phyloP scores from a whole-genome alignment of 2,797 vertebrate genomes.

The Chromis chromis region DNA sequence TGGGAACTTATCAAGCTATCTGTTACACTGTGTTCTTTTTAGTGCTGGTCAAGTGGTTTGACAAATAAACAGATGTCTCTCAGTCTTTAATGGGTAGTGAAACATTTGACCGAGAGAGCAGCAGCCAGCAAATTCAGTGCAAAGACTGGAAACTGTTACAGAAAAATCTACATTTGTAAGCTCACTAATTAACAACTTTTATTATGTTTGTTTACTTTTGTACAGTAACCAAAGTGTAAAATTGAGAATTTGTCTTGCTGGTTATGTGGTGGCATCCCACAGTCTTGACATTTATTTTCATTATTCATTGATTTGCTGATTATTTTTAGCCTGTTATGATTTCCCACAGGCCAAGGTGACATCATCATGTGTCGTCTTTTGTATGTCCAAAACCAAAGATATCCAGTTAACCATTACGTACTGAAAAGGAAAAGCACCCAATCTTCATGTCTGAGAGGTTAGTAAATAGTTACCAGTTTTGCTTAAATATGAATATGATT shows the following conservation, averaged over 20 bases:
- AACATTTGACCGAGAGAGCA: neutral
- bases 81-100: neutral
- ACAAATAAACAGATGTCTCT: conserved; percentile 5
- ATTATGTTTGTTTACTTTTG: neutral
- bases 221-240: neutral
- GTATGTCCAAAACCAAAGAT: neutral
- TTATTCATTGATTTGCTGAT: neutral
- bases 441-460: neutral
- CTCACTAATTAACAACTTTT: neutral
- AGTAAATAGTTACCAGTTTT: too few relatives aligned
- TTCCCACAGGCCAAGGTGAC: neutral
- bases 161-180: neutral
- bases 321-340: neutral
- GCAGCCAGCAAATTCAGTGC: neutral
- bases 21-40: conserved; percentile 53
- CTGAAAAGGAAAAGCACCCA: neutral
- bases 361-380: neutral
- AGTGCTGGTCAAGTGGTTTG: neutral
- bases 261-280: neutral
- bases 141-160: neutral
- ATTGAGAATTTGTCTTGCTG: neutral
- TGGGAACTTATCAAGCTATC: conserved; percentile 44
- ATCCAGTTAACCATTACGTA: neutral
- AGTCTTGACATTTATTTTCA: neutral
- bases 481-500: too few relatives aligned